These are phyloP conservation scores for Exocentrus adspersus DNA, from an alignment of 2,888 invertebrate genomes.

Conservation along the genomic window DNA sequence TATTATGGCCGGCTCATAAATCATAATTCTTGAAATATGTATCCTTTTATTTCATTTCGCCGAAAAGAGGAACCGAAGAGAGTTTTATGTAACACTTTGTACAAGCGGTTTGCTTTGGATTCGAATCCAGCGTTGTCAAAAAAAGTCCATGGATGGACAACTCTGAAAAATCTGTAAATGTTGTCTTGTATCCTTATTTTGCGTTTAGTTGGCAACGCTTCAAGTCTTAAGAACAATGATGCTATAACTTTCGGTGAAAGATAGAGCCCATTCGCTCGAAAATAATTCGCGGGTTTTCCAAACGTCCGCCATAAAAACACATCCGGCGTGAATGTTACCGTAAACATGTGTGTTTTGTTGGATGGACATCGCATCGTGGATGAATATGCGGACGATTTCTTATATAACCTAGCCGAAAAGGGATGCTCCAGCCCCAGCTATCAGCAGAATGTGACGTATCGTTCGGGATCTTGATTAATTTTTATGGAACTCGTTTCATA, in stretches of 20 bases:
- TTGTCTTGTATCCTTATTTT: too few relatives aligned
- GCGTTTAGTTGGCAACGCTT: background rate
- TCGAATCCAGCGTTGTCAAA: background rate
- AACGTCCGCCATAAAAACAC: slow-evolving; percentile 51
- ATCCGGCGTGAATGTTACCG: slow-evolving; percentile 51
- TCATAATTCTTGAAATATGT: slow-evolving; percentile 43
- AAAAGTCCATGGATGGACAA: too few relatives aligned
- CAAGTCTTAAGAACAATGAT: slow-evolving; percentile 5
- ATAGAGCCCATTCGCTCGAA: slow-evolving; percentile 42
- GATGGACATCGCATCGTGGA: slow-evolving; percentile 17
- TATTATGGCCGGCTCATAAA: slow-evolving; percentile 42
- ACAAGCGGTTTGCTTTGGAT: slow-evolving; percentile 15
- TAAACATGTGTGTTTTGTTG: slow-evolving; percentile 48
- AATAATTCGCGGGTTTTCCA: slow-evolving; percentile 53
- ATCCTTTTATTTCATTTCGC: slow-evolving; percentile 39
- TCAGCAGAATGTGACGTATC: background rate
- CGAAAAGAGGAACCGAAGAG: slow-evolving; percentile 20
- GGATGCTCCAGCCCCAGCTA: background rate
- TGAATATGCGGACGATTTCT: slow-evolving; percentile 8
- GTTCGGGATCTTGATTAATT: slow-evolving; percentile 1
- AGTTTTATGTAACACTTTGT: slow-evolving; percentile 23
- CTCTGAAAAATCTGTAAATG: too few relatives aligned
- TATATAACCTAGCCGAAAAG: background rate
- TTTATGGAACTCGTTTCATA: background rate
- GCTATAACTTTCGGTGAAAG: slow-evolving; percentile 26